Base-by-base conservation (phyloP, 2,888 invertebrate genomes). In the Cryptus viduatorius region DNA sequence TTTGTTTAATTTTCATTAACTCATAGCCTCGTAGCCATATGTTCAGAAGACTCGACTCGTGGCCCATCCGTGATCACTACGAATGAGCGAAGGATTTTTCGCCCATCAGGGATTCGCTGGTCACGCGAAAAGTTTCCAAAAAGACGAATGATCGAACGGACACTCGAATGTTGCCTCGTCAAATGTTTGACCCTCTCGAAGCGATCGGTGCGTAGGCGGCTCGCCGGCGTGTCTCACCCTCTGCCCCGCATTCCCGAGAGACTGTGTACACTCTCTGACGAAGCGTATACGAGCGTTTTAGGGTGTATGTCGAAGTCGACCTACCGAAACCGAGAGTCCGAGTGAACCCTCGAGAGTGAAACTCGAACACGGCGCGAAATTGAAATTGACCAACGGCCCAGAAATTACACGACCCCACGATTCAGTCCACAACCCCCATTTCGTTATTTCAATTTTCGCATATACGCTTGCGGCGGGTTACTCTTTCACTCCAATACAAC, bases 381-480 rank as follows among this genome's bases (percentile, higher is more conserved):
- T 87, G 88, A 86, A 86, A 89, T 87, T 83, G 86, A 88, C 87
- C 88, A 83, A 81, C 85, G 83, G 85, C 83, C 82, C 71, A 82
- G 84, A 88, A 61, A 88, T 89, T 88, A 85, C 82, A 83, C 83
- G 81, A 59, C 87, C 85, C 85, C 88, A 84, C 86, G n/a, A n/a
- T n/a, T n/a, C n/a, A 83, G 75, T 67, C 75, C 61, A 84, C 86
- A 83, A 72, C 69, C 75, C 61, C 82, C 59, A 76, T 79, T 81
- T 82, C 81, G 80, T 88, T 86, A 84, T 88, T 86, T 83, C 89
- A 87, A 89, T 89, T 88, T 88, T 85, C 84, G 42, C 76, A 75
- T 71, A 73, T 79, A 24, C 24, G 77, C 83, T 72, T 48, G 75
- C 29, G 82, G 67, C 82, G 53, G 29, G 64, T 69, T 79, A 31